Conservation (phyloP, 2,113 vertebrate genomes). For the Petrocephalus zakoni region DNA sequence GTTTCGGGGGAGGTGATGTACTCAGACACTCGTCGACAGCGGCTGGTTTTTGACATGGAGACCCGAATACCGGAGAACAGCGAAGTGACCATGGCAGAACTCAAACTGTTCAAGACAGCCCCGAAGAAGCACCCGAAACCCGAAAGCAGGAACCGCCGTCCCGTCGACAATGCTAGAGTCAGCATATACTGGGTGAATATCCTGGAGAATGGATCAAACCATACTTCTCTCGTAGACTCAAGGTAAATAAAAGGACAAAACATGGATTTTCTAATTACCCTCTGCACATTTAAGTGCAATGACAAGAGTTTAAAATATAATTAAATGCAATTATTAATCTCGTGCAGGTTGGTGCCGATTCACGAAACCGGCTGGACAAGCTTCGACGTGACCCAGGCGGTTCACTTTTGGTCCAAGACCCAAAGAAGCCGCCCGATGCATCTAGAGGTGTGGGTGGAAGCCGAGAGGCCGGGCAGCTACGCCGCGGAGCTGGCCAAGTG, state of each 20-base stretch:
- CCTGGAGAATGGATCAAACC: slow-evolving; percentile 71
- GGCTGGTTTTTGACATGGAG: slow-evolving; percentile 83
- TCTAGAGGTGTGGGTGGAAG: slow-evolving; percentile 86
- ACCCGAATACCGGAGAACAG: slow-evolving; percentile 77
- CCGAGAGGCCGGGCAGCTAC: slow-evolving; percentile 75
- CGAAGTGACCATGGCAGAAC: slow-evolving; percentile 86
- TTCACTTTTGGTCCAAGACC: slow-evolving; percentile 82
- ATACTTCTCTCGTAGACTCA: slow-evolving; percentile 81
- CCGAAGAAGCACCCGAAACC: slow-evolving; percentile 44
- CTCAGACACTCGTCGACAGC: slow-evolving; percentile 66
- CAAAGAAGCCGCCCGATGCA: slow-evolving; percentile 69
- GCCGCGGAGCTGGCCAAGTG: slow-evolving; percentile 75
- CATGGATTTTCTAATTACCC: slow-evolving; percentile 10
- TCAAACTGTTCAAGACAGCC: slow-evolving; percentile 83
- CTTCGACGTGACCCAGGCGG: slow-evolving; percentile 91
- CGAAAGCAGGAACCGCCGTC: slow-evolving; percentile 56
- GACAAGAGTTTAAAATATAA: neutral
- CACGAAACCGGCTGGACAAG: slow-evolving; percentile 85
- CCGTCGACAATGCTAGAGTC: slow-evolving; percentile 72
- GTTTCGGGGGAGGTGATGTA: slow-evolving; percentile 68
- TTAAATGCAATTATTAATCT: neutral
- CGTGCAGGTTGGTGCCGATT: slow-evolving; percentile 76
- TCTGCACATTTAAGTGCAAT: neutral
- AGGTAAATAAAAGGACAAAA: slow-evolving; percentile 53
- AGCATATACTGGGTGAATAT: slow-evolving; percentile 84